Evolutionary conservation across 35 echinoderm and acorn worm species (phyloP), one percentile per base, ranked within the genome.

Genomic region (Acanthaster planci): DNA sequence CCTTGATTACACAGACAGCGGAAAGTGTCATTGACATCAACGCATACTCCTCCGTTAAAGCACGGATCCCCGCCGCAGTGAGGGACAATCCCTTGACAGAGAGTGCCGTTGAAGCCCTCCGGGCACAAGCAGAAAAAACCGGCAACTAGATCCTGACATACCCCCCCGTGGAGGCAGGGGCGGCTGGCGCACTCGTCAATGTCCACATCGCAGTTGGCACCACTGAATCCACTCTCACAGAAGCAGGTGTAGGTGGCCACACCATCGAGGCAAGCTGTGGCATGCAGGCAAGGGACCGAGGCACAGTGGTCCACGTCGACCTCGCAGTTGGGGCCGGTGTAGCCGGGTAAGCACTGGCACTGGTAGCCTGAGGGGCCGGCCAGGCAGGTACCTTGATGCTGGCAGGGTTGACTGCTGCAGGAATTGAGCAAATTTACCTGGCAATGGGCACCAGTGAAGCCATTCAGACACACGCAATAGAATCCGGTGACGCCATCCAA

Each of bases 201-300:
- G 34, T 95, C 72, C 8, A 87, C 40, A 38, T 95, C 93, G 79
- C 93, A 95, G 76, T 90, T 87, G 31, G 38, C 51, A 39, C 93
- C 93, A 16, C 86, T 67, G 56, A 90, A 94, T 8, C 92, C 92
- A 23, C 47, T 51, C 26, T 37, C 36, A 51, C 87, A 94, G 30
- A 55, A 0, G 58, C 92, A 94, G 0, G 77, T 80, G 56, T 96
- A 96, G 68, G 85, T 72, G 38, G 55, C 68, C 42, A 91, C 91
- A 1, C 80, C 75, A 82, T 96, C 93, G 2, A 89, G 19, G 59
- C 93, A 96, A 55, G 37, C 47, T 15, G 89, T 77, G 58, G 77
- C 82, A 77, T 96, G 86, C 35, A 77, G 12, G 35, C 84, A 86
- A 29, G 84, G 84, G 84, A 77, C 77, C 21, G 64, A 77, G 17